Conservation (phyloP, 2,797 vertebrate genomes). For the Garrulus glandarius region DNA sequence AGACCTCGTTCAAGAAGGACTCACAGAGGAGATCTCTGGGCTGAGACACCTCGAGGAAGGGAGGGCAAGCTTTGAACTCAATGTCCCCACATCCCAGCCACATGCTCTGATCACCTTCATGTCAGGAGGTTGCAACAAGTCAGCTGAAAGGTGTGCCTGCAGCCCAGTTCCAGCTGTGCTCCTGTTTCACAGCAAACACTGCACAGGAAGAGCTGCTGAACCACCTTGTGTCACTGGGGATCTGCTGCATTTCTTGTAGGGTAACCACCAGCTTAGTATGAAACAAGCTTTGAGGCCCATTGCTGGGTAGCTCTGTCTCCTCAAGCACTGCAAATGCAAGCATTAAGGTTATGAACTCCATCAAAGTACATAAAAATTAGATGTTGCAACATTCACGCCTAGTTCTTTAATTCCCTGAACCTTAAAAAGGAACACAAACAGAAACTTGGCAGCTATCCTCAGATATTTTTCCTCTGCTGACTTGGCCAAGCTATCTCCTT, state of each 20-base stretch:
- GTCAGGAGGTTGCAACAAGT: neutral
- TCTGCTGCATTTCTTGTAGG: neutral
- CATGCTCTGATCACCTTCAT: rapidly evolving
- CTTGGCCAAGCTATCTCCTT: neutral
- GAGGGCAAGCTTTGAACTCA: neutral
- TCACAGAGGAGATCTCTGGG: neutral
- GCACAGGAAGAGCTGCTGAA: rapidly evolving
- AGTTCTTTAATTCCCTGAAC: neutral
- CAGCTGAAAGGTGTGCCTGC: neutral
- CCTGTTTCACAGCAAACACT: neutral
- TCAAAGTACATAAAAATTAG: neutral
- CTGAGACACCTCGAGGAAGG: neutral
- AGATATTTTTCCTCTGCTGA: neutral
- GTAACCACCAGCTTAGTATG: neutral
- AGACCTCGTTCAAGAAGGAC: neutral
- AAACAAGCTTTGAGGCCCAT: neutral
- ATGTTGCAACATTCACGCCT: neutral
- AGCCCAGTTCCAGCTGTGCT: neutral
- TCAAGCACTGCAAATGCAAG: neutral
- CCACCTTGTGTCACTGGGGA: neutral
- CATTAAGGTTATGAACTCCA: neutral
- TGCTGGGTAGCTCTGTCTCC: neutral
- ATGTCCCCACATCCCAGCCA: neutral
- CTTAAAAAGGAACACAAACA: slow-evolving; percentile 21
- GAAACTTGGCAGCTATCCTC: slow-evolving; percentile 28